These are phyloP conservation scores for Emydoidea blandingii DNA, from an alignment of 2,797 vertebrate genomes.

Conservation along the genomic window DNA sequence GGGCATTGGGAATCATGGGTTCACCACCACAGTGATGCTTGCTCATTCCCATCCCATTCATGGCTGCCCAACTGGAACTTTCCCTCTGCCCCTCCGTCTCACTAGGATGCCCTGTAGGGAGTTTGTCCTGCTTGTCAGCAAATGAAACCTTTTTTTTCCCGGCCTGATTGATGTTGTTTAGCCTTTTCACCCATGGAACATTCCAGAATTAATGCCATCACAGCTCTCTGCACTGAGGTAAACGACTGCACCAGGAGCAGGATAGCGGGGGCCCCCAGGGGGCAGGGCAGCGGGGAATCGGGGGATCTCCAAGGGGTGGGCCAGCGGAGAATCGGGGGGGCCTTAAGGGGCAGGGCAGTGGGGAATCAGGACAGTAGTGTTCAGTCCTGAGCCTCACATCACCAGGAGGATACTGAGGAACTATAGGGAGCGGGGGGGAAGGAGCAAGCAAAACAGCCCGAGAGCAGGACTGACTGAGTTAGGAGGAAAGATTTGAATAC, in stretches of 20 bases:
- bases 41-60: not conserved
- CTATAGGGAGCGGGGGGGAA: no score
- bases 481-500: not conserved
- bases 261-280: not conserved
- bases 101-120: not conserved
- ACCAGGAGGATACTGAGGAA: no score
- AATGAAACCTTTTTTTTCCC: no score
- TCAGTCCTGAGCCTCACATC: not conserved
- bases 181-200: not conserved
- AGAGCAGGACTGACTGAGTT: not conserved
- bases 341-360: no score
- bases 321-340: not conserved
- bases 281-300: no score
- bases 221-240: not conserved
- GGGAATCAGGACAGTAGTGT: not conserved
- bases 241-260: not conserved
- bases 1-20: not conserved
- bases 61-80: not conserved
- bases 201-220: not conserved
- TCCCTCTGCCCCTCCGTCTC: not conserved
- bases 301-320: not conserved
- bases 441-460: not conserved
- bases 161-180: no score
- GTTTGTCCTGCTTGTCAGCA: no score
- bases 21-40: not conserved